Percentiles rank a stretch among this genome's conserved stretches.
phyloP scores from a whole-genome alignment of 2,113 vertebrate species.

The Vulpes lagopus region DNA sequence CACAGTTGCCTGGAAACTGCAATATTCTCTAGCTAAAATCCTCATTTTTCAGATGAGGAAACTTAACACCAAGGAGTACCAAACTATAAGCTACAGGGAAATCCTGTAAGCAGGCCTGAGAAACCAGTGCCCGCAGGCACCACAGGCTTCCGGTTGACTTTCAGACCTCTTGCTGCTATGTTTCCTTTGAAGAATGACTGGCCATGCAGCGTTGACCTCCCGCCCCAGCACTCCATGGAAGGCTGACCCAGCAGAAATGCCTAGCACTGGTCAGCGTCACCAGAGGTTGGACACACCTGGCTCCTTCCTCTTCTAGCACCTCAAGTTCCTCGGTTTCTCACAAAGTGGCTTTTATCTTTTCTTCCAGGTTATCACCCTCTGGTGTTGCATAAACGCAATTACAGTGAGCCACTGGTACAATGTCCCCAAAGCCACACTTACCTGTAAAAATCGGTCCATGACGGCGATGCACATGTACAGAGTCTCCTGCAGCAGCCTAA shows the following conservation, averaged over 20 bases:
- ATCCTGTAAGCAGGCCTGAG: neutral
- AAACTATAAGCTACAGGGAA: neutral
- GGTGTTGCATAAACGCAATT: neutral
- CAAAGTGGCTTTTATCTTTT: neutral
- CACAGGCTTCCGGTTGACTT: neutral
- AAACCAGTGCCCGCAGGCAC: neutral
- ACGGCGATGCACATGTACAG: conserved; percentile 95
- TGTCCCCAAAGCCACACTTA: conserved; percentile 44
- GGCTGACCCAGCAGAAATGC: neutral
- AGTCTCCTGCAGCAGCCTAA: conserved; percentile 96
- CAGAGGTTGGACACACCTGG: neutral
- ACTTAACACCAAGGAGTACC: neutral
- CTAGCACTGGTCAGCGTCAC: neutral
- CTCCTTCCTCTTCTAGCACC: neutral
- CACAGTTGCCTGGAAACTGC: neutral
- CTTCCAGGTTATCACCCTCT: neutral
- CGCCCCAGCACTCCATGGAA: neutral
- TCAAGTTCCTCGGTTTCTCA: neutral
- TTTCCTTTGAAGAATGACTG: neutral
- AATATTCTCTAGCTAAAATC: neutral
- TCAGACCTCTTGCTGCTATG: too few relatives aligned
- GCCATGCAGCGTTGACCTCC: neutral
- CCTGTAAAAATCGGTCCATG: conserved; percentile 96
- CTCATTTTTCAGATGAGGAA: neutral
- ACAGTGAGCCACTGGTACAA: fast-evolving